Conservation (phyloP, 2,113 vertebrate species). For the Camarhynchus parvulus region DNA sequence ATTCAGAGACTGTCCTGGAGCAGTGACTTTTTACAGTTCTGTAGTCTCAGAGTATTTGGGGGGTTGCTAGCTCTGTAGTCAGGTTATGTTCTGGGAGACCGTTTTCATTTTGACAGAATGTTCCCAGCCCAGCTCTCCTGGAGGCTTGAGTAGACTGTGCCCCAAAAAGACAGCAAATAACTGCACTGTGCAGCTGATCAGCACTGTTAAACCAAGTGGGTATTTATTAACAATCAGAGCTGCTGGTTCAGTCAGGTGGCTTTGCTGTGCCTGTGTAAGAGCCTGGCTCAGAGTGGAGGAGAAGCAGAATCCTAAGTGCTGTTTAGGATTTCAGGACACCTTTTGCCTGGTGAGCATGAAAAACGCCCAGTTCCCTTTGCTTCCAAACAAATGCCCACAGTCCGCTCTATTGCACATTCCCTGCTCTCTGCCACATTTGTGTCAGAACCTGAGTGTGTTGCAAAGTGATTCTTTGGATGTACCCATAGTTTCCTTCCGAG, state of each 20-base stretch:
- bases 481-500: not conserved
- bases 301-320: not conserved
- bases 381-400: not conserved
- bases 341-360: not conserved
- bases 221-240: not conserved
- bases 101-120: not conserved
- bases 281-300: not conserved
- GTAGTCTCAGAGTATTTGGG: not conserved
- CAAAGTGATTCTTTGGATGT: not conserved
- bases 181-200: not conserved
- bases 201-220: not conserved
- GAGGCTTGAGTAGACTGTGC: not conserved
- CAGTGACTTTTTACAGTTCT: not conserved
- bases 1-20: not conserved
- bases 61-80: not conserved
- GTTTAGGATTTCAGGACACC: not conserved
- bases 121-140: not conserved
- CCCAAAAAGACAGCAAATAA: not conserved
- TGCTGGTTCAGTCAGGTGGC: not conserved
- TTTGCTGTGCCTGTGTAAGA: not conserved
- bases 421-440: not conserved
- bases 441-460: not conserved
- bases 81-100: not conserved
- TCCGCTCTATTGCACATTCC: not conserved
- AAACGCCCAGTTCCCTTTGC: not conserved